These are phyloP conservation scores for Mionectes olivaceus DNA, from an alignment of 2,797 vertebrate species.

Conservation along the genomic window DNA sequence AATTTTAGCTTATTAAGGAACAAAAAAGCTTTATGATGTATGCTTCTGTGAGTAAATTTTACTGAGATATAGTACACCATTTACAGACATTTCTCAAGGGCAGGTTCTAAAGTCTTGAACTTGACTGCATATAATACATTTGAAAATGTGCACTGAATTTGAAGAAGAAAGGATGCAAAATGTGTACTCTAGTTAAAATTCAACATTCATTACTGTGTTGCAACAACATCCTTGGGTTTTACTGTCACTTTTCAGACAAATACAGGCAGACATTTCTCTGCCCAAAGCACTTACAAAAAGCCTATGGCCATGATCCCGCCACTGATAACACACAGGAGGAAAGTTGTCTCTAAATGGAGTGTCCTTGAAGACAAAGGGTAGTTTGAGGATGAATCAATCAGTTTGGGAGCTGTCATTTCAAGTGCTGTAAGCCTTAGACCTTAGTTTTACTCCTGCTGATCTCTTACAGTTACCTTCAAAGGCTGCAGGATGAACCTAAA, in stretches of 20 bases:
- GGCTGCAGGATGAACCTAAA: background rate
- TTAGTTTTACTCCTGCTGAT: conserved; percentile 1
- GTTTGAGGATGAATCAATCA: conserved; percentile 18
- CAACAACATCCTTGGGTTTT: background rate
- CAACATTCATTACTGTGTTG: conserved; percentile 6
- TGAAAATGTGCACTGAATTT: background rate
- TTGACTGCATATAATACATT: background rate
- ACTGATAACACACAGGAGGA: background rate
- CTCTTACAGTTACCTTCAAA: conserved; percentile 11
- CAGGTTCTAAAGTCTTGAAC: background rate
- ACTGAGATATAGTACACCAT: background rate
- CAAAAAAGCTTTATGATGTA: background rate
- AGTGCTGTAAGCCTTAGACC: background rate
- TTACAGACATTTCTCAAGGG: background rate
- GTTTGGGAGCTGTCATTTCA: background rate
- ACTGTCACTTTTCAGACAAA: conserved; percentile 21
- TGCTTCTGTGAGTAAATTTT: conserved; percentile 20
- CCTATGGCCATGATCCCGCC: background rate
- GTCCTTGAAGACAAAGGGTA: conserved; percentile 49
- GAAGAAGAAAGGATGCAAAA: background rate
- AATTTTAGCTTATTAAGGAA: background rate
- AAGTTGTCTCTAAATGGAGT: background rate
- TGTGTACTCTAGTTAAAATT: background rate
- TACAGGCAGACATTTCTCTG: conserved; percentile 4
- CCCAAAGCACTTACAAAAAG: conserved; percentile 2